Evolutionary conservation across 2,888 invertebrate genomes (phyloP), one percentile per base, ranked within the genome.

Genomic region (Cynaeus angustus): DNA sequence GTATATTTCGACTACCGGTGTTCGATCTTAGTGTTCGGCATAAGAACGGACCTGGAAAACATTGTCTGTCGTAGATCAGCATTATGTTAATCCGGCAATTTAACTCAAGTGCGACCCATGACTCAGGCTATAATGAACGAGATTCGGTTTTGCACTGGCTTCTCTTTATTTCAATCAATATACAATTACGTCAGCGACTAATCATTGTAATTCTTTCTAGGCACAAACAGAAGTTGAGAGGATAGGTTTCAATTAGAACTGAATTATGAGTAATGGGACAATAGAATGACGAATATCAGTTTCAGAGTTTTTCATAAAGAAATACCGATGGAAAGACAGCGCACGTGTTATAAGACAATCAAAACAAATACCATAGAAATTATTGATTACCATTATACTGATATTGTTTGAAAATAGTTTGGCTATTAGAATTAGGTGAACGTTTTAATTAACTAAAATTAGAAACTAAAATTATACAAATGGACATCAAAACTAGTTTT

Each of bases 71-170:
- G 61, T 70, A 66, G 68, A 70, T 72, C 72, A 74, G 72, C 70
- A 74, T 72, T 74, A 72, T 74, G 72, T 68, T 74, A 71, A 74
- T 72, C 71, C 71, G 41, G 66, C 72, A 71, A 71, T 71, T 74
- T 72, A 66, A 68, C 67, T 73, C 73, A 69, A 73, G 71, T 67
- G 69, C 72, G 66, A 59, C 59, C 70, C 74, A 71, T 70, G 68
- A 64, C 56, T 68, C 74, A 71, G 58, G 56, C 69, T 67, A 58
- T 74, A 74, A 74, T 74, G 74, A 72, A 71, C 71, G 70, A 70
- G 70, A 73, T 70, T 73, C 70, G 66, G 65, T 73, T 73, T 62
- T 70, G 68, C 68, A 59, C 72, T 64, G 66, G 55, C 69, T 55
- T 14, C 41, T 61, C 43, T 53, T 56, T 43, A 43, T 56, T 46